A percentile compares a stretch with the other conserved stretches of the same genome.
Conservation (phyloP, 1,140 invertebrate genomes). For the Aethina tumida region DNA sequence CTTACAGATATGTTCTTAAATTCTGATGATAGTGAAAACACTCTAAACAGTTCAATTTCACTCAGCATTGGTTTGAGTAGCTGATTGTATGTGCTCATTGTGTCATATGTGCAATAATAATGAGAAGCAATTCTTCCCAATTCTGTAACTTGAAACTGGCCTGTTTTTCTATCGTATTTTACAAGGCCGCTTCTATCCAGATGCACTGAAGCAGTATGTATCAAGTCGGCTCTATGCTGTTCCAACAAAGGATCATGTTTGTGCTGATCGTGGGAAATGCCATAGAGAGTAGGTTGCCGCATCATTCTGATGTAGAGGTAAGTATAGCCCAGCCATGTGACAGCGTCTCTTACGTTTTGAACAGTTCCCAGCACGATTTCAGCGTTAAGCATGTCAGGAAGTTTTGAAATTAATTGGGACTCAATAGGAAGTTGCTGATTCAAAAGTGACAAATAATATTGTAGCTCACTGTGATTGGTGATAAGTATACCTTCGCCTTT, state of each 20-base stretch:
- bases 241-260: slow-evolving; percentile 80
- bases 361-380: slow-evolving; percentile 96
- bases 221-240: slow-evolving; percentile 82
- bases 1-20: slow-evolving; percentile 89
- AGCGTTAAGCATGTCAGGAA: slow-evolving; percentile 96
- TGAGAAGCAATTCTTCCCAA: slow-evolving; percentile 95
- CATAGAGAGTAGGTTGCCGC: slow-evolving; percentile 78
- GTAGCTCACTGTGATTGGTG: slow-evolving; percentile 96
- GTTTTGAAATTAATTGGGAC: slow-evolving; percentile 71
- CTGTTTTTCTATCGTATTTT: slow-evolving; percentile 94
- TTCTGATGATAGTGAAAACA: slow-evolving; percentile 95
- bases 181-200: slow-evolving; percentile 87
- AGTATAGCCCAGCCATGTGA: slow-evolving; percentile 90
- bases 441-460: slow-evolving; percentile 94
- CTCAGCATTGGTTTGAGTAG: slow-evolving; percentile 91
- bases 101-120: slow-evolving; percentile 96
- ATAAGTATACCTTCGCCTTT: slow-evolving; percentile 98
- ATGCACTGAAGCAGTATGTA: slow-evolving; percentile 91
- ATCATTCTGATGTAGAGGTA: slow-evolving; percentile 93
- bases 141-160: slow-evolving; percentile 82
- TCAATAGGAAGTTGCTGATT: slow-evolving; percentile 94
- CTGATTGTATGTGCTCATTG: slow-evolving; percentile 95
- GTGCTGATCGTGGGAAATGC: slow-evolving; percentile 69
- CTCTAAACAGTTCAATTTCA: slow-evolving; percentile 97
- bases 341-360: slow-evolving; percentile 90